A percentile compares a stretch with the other conserved stretches of the same genome.
Evolutionary conservation across 1,140 invertebrate species (phyloP).

Genomic region (Aphelenchoides fujianensis): DNA sequence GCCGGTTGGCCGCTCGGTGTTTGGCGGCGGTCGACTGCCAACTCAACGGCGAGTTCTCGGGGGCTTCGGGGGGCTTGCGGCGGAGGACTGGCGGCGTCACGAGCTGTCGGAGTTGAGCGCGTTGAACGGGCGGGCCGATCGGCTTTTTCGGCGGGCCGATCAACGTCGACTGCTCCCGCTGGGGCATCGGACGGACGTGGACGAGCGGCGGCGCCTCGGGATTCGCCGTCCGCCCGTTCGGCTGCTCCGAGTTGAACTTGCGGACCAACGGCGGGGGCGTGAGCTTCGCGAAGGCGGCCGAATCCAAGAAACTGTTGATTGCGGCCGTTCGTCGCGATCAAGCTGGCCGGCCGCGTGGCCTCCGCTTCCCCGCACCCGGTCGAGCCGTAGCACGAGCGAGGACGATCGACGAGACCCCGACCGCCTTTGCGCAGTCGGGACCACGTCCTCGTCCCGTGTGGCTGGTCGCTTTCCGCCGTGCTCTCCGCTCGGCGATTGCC

Average conservation of each 20-base stretch:
- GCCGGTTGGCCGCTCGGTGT: background rate
- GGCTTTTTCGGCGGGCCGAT: background rate
- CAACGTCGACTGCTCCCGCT: background rate
- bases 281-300: background rate
- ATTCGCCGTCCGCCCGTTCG: background rate
- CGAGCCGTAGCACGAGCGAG: constrained; percentile 10
- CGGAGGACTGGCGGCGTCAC: background rate
- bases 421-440: background rate
- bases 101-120: background rate
- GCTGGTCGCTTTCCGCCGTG: no score
- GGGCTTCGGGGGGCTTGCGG: background rate
- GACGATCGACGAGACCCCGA: constrained; percentile 4
- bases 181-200: background rate
- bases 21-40: background rate
- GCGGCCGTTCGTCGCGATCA: background rate
- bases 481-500: background rate
- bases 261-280: constrained; percentile 14
- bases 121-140: background rate
- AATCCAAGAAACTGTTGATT: constrained; percentile 6
- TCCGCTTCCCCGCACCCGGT: constrained; percentile 14
- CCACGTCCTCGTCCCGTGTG: constrained; percentile 1
- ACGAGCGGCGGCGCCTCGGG: background rate
- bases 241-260: constrained; percentile 4
- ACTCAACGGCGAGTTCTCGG: background rate
- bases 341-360: constrained; percentile 10